Evolutionary conservation across 2,888 invertebrate species (phyloP).

Genomic region (Phortica okadai): DNA sequence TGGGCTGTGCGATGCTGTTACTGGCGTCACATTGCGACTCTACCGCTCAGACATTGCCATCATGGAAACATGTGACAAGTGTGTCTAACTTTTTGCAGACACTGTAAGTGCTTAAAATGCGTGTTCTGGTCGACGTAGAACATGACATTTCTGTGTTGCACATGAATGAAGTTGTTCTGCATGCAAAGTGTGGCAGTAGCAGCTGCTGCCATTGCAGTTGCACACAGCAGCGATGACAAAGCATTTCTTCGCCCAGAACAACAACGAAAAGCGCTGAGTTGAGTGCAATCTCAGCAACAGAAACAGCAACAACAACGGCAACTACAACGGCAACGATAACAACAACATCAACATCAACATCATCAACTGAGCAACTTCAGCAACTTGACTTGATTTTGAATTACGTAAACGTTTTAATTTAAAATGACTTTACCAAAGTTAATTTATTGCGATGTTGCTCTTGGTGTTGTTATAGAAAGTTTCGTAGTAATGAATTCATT

Average conservation of each 20-base stretch:
- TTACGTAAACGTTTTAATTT: neutral
- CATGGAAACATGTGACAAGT: neutral
- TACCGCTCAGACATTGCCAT: neutral
- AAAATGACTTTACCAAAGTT: neutral
- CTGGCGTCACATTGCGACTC: neutral
- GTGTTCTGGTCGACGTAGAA: conserved; percentile 12
- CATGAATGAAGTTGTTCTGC: conserved; percentile 54
- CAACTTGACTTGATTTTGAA: neutral
- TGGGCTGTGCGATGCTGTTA: neutral
- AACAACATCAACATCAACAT: neutral
- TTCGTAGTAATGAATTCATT: neutral
- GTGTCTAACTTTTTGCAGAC: conserved; percentile 11
- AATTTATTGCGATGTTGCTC: neutral
- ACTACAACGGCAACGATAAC: neutral
- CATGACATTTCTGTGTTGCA: conserved; percentile 40
- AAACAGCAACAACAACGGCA: neutral
- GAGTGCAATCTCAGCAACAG: no score
- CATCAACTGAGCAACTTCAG: neutral
- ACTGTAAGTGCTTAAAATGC: conserved; percentile 19
- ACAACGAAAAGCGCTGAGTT: no score
- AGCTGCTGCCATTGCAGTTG: conserved; percentile 8
- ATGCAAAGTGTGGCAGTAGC: conserved; percentile 7
- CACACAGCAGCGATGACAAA: conserved; percentile 45
- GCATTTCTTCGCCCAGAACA: neutral
- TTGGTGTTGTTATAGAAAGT: neutral